Conservation (phyloP, 2,888 invertebrate species). For the Metalampra italica region DNA sequence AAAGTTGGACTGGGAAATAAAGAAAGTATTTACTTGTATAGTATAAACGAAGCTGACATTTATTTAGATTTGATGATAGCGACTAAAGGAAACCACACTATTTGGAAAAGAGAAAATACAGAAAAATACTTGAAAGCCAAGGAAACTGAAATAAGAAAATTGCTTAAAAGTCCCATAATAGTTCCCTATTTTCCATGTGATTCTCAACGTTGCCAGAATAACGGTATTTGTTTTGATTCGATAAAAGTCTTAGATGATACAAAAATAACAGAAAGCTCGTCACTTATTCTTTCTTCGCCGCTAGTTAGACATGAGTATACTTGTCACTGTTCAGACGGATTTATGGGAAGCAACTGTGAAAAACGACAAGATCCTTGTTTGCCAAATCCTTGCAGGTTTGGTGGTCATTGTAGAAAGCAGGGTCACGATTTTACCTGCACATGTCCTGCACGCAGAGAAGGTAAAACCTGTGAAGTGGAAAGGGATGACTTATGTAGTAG, state of each 20-base stretch:
- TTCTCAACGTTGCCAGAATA: constrained; percentile 85
- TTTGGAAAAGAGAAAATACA: constrained; percentile 81
- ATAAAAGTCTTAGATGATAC: constrained; percentile 83
- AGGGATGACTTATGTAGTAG: constrained; percentile 90
- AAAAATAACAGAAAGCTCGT: constrained; percentile 88
- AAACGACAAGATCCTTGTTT: constrained; percentile 93
- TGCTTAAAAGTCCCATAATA: constrained; percentile 79
- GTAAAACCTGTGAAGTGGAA: constrained; percentile 90
- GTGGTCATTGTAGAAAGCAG: constrained; percentile 90
- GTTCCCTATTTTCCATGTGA: constrained; percentile 90
- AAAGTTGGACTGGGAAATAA: constrained; percentile 81
- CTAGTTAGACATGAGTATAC: constrained; percentile 86
- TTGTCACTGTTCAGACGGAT: constrained; percentile 91
- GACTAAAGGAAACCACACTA: constrained; percentile 77
- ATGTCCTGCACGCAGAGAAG: constrained; percentile 88
- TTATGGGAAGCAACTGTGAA: constrained; percentile 89
- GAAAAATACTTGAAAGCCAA: constrained; percentile 82
- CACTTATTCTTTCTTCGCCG: constrained; percentile 90
- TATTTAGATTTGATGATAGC: constrained; percentile 86
- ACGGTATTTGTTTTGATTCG: constrained; percentile 85
- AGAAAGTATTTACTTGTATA: constrained; percentile 84
- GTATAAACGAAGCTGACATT: constrained; percentile 82
- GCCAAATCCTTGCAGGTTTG: constrained; percentile 91
- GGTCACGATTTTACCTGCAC: constrained; percentile 91
- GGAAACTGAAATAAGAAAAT: constrained; percentile 79